Evolutionary conservation across 2,797 vertebrate species (phyloP).

Genomic region (Anisognathus igniventris): DNA sequence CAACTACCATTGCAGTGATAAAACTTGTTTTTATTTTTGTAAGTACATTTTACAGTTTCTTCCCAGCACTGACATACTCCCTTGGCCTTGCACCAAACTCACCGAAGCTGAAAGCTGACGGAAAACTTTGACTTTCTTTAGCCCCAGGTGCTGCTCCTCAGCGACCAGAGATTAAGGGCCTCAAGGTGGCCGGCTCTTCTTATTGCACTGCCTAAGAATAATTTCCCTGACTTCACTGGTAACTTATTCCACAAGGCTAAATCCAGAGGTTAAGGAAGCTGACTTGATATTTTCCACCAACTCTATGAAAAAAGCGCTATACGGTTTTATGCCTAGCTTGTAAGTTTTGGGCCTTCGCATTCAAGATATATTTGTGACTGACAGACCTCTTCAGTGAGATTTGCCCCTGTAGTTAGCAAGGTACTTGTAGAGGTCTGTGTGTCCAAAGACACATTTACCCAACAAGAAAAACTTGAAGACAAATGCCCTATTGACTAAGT

Average conservation of each 20-base stretch:
- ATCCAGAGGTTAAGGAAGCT: background rate
- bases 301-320: background rate
- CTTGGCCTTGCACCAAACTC: background rate
- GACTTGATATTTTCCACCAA: background rate
- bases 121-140: background rate
- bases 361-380: background rate
- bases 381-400: background rate
- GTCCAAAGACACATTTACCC: background rate
- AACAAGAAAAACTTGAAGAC: background rate
- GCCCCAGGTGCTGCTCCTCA: background rate
- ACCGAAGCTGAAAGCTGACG: background rate
- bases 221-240: background rate
- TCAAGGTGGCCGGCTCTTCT: background rate
- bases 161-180: background rate
- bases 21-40: background rate
- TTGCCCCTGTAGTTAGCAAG: background rate
- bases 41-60: background rate
- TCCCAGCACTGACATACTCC: background rate
- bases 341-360: background rate
- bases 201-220: background rate
- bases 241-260: background rate
- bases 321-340: fast-evolving
- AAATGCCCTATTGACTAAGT: background rate
- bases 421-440: background rate
- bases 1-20: background rate